Conservation (phyloP, 1,140 invertebrate species). For the Drosophila mayri region DNA sequence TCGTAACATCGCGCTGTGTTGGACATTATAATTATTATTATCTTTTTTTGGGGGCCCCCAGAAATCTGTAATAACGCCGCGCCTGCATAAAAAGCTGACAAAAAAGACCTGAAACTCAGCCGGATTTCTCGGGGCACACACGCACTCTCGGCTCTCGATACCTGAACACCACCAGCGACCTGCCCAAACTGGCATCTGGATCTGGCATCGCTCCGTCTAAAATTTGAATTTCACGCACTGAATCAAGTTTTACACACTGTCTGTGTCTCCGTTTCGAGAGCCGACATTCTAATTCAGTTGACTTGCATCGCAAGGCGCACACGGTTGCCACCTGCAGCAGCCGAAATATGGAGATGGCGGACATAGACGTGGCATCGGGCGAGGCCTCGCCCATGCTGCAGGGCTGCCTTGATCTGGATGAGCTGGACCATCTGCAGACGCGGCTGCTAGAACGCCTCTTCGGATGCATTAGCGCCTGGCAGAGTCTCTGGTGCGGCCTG, state of each 20-base stretch:
- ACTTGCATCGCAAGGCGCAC: conserved; percentile 58
- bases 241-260: conserved; percentile 15
- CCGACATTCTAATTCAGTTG: conserved; percentile 65
- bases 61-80: conserved; percentile 33
- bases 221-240: conserved; percentile 28
- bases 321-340: conserved; percentile 54
- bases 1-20: conserved; percentile 28
- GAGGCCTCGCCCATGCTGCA: conserved; percentile 67
- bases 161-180: conserved; percentile 7
- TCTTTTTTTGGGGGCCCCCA: conserved; percentile 3
- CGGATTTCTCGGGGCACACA: conserved; percentile 33
- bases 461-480: conserved; percentile 89
- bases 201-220: conserved; percentile 19
- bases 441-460: conserved; percentile 85
- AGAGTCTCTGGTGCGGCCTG: conserved; percentile 88
- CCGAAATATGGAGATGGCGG: conserved; percentile 19
- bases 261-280: conserved; percentile 40
- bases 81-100: conserved; percentile 27
- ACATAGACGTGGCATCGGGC: conserved; percentile 8
- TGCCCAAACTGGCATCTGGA: conserved; percentile 61
- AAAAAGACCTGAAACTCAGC: conserved; percentile 22
- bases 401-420: conserved; percentile 24
- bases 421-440: conserved; percentile 60
- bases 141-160: conserved; percentile 41
- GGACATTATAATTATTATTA: conserved; percentile 15